A percentile compares a stretch with the other conserved stretches of the same genome.
These are phyloP conservation scores for Micromussa lordhowensis DNA, from an alignment of 92 coral and sea anemone genomes.

Conservation along the genomic window DNA sequence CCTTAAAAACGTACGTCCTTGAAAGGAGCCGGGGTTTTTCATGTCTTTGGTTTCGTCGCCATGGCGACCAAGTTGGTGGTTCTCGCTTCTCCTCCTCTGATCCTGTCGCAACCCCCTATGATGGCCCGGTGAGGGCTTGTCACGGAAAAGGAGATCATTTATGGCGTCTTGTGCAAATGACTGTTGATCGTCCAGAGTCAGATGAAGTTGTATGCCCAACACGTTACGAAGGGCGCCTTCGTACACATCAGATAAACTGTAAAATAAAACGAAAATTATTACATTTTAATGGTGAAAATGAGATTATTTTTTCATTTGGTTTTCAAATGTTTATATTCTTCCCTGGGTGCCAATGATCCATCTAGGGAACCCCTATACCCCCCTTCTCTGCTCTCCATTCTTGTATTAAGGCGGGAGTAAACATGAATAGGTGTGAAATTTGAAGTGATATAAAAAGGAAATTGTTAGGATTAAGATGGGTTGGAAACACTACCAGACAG, in stretches of 20 bases:
- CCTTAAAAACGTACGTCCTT: constrained; percentile 71
- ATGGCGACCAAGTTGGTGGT: constrained; percentile 57
- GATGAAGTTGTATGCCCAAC: constrained; percentile 77
- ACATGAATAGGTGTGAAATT: no score
- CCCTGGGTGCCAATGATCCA: no score
- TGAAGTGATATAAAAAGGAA: no score
- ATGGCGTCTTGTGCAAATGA: constrained; percentile 55
- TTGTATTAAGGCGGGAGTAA: no score
- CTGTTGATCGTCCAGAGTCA: constrained; percentile 83
- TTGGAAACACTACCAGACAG: no score
- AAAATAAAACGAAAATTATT: not conserved
- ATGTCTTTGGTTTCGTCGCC: constrained; percentile 56
- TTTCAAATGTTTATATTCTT: no score
- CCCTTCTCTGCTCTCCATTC: no score
- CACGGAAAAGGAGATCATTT: constrained; percentile 59
- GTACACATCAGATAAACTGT: constrained; percentile 90
- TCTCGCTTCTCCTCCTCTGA: constrained; percentile 57
- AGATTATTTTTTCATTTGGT: not conserved
- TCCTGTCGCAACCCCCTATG: constrained; percentile 56
- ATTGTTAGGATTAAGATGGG: no score
- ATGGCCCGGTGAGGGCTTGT: constrained; percentile 57
- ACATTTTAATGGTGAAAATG: not conserved
- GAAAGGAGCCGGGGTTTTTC: constrained; percentile 50
- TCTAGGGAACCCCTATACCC: no score
- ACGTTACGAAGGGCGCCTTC: constrained; percentile 90